Percentiles rank a stretch among this genome's conserved stretches.
These are phyloP conservation scores for Melinaea marsaeus DNA, from an alignment of 2,888 invertebrate genomes.

Conservation along the genomic window DNA sequence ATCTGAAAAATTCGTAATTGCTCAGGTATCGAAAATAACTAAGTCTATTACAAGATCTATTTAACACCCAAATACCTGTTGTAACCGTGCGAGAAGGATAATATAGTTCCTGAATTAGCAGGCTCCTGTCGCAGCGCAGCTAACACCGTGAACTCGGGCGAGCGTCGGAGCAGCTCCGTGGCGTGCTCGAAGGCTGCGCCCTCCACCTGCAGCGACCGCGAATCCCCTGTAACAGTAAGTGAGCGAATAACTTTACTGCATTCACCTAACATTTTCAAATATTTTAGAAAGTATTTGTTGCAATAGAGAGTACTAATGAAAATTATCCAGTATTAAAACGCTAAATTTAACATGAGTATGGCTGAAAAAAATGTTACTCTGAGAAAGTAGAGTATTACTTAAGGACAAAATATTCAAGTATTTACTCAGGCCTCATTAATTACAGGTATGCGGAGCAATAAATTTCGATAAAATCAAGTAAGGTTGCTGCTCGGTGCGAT, in stretches of 20 bases:
- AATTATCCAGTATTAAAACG: neutral
- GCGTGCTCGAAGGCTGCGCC: constrained; percentile 82
- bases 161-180: constrained; percentile 82
- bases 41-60: constrained; percentile 9
- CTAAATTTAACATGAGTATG: no score
- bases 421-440: constrained; percentile 33
- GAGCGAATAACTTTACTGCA: no score
- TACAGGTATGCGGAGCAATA: constrained; percentile 43
- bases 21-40: constrained; percentile 12
- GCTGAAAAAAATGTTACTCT: neutral
- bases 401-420: neutral
- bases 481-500: constrained; percentile 36
- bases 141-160: constrained; percentile 88
- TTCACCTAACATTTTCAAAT: no score
- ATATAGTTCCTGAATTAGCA: constrained; percentile 88
- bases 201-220: constrained; percentile 84
- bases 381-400: neutral
- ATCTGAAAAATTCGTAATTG: constrained; percentile 5
- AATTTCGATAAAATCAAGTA: constrained; percentile 51
- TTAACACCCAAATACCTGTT: constrained; percentile 76
- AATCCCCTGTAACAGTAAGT: constrained; percentile 77
- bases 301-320: neutral
- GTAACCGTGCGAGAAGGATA: constrained; percentile 89
- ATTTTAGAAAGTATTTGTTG: neutral
- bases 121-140: constrained; percentile 87